Evolutionary conservation across 2,888 invertebrate genomes (phyloP).

Genomic region (Archips crataeganus): DNA sequence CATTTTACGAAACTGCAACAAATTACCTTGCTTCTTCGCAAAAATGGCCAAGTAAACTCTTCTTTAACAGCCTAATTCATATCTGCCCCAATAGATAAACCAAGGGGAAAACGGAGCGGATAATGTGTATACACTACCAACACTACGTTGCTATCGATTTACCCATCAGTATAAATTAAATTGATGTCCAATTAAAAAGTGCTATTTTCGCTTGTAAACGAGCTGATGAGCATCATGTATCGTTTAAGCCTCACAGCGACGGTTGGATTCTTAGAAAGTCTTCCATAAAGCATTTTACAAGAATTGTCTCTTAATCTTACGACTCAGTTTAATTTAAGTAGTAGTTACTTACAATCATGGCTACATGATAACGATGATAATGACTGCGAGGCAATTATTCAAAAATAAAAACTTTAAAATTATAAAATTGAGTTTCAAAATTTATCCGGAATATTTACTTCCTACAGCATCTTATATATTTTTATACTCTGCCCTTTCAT

Average conservation of each 20-base stretch:
- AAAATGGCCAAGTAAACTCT: background rate
- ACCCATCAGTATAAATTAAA: background rate
- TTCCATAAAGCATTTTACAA: background rate
- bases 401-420: too few relatives aligned
- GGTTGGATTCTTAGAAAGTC: background rate
- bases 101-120: background rate
- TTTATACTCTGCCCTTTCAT: too few relatives aligned
- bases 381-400: too few relatives aligned
- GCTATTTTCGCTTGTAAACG: background rate
- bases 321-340: too few relatives aligned
- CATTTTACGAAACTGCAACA: too few relatives aligned
- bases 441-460: too few relatives aligned
- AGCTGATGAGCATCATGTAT: background rate
- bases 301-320: too few relatives aligned
- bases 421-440: too few relatives aligned
- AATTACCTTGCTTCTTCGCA: background rate
- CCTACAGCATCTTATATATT: too few relatives aligned
- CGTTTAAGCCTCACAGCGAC: background rate
- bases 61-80: background rate
- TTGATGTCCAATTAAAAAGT: constrained; percentile 5
- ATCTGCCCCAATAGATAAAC: background rate
- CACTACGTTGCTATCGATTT: background rate
- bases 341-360: too few relatives aligned
- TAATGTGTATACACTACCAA: background rate
- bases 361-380: too few relatives aligned